Evolutionary conservation across 2,113 vertebrate genomes (phyloP).

Genomic region (Procavia capensis): DNA sequence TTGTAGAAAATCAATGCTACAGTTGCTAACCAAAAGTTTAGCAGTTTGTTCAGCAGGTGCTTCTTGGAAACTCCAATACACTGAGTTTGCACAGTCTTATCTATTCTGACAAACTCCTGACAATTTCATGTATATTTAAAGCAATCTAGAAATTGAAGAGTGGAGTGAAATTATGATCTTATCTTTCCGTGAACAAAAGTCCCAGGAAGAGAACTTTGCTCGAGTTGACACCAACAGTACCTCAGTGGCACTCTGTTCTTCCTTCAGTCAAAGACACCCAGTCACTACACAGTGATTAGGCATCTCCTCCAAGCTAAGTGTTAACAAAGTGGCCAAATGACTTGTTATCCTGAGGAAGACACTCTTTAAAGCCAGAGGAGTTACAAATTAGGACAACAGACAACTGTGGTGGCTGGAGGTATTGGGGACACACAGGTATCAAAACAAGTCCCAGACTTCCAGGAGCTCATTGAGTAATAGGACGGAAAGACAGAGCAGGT

Average conservation of each 20-base stretch:
- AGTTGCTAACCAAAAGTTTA: too few species aligned
- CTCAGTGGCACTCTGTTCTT: background rate
- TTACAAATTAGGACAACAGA: background rate
- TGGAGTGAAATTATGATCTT: background rate
- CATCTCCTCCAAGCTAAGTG: background rate
- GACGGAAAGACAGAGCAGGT: background rate
- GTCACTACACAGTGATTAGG: background rate
- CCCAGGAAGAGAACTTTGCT: background rate
- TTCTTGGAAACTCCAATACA: too few species aligned
- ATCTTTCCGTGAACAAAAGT: background rate
- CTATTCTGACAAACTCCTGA: constrained; percentile 20
- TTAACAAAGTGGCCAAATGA: background rate
- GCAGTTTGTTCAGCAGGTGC: too few species aligned
- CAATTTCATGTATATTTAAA: background rate
- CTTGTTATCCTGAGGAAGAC: background rate
- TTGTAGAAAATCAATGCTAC: background rate
- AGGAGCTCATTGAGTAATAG: background rate
- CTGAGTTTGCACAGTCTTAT: background rate
- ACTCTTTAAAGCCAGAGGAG: background rate
- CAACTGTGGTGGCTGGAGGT: background rate
- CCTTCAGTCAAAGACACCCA: background rate
- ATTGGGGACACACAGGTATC: background rate
- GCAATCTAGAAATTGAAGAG: background rate
- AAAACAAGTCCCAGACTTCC: background rate
- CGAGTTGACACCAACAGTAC: background rate